Evolutionary conservation across 1,140 invertebrate species (phyloP).

Genomic region (Brachionus angularis): DNA sequence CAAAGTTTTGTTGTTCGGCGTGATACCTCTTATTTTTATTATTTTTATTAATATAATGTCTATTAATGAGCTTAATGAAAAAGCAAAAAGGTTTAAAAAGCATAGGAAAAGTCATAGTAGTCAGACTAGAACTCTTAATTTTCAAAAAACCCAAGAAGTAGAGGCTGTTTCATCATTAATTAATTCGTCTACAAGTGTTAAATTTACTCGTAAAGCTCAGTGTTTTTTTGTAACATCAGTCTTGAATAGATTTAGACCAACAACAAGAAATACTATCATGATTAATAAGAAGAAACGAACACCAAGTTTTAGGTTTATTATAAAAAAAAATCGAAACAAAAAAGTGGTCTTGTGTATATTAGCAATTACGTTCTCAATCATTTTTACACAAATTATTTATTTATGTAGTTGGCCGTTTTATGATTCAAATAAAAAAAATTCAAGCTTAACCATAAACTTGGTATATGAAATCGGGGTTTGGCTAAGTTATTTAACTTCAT

Average conservation of each 20-base stretch:
- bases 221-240: too few relatives aligned
- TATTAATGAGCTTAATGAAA: neutral
- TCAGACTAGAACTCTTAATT: neutral
- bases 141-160: neutral
- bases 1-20: slow-evolving; percentile 4
- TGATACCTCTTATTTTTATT: slow-evolving; percentile 20
- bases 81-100: neutral
- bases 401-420: slow-evolving; percentile 27
- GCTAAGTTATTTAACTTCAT: slow-evolving; percentile 33
- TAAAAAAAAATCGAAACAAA: neutral
- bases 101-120: neutral
- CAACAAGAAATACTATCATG: neutral
- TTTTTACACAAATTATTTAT: slow-evolving; percentile 12
- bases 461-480: slow-evolving; percentile 38
- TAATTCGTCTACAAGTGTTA: neutral
- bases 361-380: slow-evolving; percentile 14
- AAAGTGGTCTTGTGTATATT: slow-evolving; percentile 32
- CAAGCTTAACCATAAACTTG: neutral
- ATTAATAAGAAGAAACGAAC: neutral
- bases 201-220: neutral
- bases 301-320: neutral
- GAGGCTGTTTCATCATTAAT: neutral
- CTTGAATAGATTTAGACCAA: neutral
- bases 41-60: slow-evolving; percentile 21
- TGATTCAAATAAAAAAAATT: neutral